Conservation (phyloP, 2,888 invertebrate genomes). For the Euphydryas editha region DNA sequence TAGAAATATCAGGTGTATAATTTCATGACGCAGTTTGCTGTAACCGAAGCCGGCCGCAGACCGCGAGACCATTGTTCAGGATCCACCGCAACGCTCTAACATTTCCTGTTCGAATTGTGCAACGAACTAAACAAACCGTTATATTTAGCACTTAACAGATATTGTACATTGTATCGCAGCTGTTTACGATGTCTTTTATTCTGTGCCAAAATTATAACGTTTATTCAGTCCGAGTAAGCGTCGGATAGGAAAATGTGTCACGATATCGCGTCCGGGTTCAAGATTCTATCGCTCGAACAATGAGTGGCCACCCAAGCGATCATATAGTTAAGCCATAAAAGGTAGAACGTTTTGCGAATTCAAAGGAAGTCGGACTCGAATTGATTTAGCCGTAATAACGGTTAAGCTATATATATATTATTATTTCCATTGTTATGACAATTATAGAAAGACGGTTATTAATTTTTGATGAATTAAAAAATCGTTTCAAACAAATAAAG, state of each 20-base stretch:
- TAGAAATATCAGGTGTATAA: constrained; percentile 3
- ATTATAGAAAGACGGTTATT: too few species aligned
- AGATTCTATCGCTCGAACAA: constrained; percentile 16
- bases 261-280: constrained; percentile 18
- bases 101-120: constrained; percentile 14
- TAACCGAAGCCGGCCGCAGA: constrained; percentile 24
- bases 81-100: constrained; percentile 17
- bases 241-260: background rate
- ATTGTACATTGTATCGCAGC: constrained; percentile 2
- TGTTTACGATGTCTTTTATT: constrained; percentile 11
- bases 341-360: constrained; percentile 6
- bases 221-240: constrained; percentile 1
- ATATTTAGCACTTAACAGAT: constrained; percentile 10
- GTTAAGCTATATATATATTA: background rate
- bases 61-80: constrained; percentile 20
- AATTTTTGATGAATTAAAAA: too few species aligned
- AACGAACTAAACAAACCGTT: constrained; percentile 10
- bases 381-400: background rate
- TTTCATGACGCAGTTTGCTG: constrained; percentile 18
- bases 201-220: constrained; percentile 6
- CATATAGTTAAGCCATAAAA: background rate
- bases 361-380: constrained; percentile 6
- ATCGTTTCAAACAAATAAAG: too few species aligned
- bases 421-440: too few species aligned
- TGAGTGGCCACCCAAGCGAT: constrained; percentile 9